Evolutionary conservation across 2,797 vertebrate species (phyloP).

Genomic region (Eulemur coronatus): DNA sequence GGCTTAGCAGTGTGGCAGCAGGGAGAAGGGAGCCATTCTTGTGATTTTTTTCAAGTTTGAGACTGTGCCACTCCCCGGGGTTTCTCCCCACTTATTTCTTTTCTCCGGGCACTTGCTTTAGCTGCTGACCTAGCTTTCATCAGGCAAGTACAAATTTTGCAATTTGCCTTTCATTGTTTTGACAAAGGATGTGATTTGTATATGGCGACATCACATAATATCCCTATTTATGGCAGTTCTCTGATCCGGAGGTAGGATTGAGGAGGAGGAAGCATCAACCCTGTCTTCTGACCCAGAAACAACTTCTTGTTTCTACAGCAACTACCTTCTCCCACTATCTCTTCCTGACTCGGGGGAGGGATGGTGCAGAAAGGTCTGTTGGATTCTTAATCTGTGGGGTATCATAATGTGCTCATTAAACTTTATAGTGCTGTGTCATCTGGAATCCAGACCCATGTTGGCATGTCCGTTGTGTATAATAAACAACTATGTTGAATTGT

Average conservation of each 20-base stretch:
- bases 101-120: conserved; percentile 65
- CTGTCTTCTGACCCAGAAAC: conserved; percentile 61
- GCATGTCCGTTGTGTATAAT: not conserved
- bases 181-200: conserved; percentile 59
- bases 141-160: conserved; percentile 57
- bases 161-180: conserved; percentile 65
- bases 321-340: not conserved
- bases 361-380: not conserved
- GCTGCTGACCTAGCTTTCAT: conserved; percentile 78
- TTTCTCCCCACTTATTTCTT: conserved; percentile 32
- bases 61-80: not conserved
- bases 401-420: not conserved
- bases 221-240: conserved; percentile 52
- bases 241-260: conserved; percentile 20
- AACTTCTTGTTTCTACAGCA: conserved; percentile 24
- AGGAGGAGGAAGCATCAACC: not conserved
- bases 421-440: not conserved
- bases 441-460: not conserved
- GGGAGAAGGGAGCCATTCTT: not conserved
- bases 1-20: not conserved
- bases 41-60: not conserved
- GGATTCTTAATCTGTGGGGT: not conserved
- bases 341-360: not conserved
- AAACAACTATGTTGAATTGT: not conserved
- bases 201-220: not conserved